These are phyloP conservation scores for Drosophila burlai DNA, from an alignment of 1,140 invertebrate species.

Conservation along the genomic window DNA sequence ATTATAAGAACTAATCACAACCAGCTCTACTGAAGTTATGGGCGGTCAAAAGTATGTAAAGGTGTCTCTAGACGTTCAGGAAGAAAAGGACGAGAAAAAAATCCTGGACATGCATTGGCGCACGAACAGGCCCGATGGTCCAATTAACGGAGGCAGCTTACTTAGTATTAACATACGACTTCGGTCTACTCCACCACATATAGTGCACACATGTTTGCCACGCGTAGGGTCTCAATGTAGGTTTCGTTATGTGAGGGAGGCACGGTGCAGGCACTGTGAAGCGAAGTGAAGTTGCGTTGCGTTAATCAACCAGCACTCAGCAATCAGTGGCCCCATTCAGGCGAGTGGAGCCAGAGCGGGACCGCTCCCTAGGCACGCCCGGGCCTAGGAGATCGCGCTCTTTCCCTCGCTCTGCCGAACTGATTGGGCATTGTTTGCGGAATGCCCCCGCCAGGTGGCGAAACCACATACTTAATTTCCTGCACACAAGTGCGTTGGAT, in stretches of 20 bases:
- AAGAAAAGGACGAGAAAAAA: neutral
- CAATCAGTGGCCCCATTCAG: slow-evolving; percentile 67
- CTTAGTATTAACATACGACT: neutral
- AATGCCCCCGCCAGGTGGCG: slow-evolving; percentile 39
- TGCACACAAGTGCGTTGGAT: slow-evolving; percentile 4
- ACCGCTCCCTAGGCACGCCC: slow-evolving; percentile 17
- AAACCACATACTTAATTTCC: slow-evolving; percentile 37
- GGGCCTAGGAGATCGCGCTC: slow-evolving; percentile 3
- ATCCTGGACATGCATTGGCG: neutral
- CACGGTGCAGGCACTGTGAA: neutral
- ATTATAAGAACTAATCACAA: neutral
- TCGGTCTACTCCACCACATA: slow-evolving; percentile 15
- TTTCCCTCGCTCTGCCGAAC: neutral
- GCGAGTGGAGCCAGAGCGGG: slow-evolving; percentile 13
- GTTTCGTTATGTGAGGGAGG: neutral
- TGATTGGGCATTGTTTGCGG: slow-evolving; percentile 42
- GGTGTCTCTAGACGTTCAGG: neutral
- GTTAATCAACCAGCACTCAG: slow-evolving; percentile 59
- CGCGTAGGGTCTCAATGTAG: too few species aligned
- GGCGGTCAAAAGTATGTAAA: too few species aligned
- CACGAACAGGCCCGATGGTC: neutral
- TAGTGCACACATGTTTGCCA: neutral
- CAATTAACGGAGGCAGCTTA: neutral
- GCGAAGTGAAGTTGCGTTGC: slow-evolving; percentile 14
- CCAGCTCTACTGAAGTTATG: neutral